A percentile compares a stretch with the other conserved stretches of the same genome.
Conservation (phyloP, 2,797 vertebrate genomes). For the Potorous gilbertii region DNA sequence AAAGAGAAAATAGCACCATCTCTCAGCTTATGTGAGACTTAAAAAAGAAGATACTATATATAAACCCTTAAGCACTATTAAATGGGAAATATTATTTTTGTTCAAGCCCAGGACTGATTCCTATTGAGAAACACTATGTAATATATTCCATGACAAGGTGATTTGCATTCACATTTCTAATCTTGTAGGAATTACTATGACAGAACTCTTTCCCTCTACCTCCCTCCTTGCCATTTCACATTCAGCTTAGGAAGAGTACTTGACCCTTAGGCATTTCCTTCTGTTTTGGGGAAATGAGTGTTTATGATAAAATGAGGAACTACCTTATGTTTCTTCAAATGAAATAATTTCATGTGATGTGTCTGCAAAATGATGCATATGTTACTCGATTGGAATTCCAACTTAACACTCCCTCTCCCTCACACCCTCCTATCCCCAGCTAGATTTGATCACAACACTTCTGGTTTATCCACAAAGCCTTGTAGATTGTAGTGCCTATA, state of each 20-base stretch:
- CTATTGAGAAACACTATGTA: neutral
- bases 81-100: neutral
- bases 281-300: neutral
- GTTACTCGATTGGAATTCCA: neutral
- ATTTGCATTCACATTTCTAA: neutral
- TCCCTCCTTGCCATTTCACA: neutral
- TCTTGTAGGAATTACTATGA: neutral
- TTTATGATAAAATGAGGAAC: neutral
- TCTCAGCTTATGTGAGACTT: neutral
- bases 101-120: neutral
- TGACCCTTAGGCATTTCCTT: neutral
- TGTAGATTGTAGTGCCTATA: neutral
- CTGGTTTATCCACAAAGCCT: neutral
- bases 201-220: neutral
- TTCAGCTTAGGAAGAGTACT: neutral
- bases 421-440: no score
- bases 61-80: neutral
- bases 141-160: neutral
- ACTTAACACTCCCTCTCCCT: neutral
- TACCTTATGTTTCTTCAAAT: neutral
- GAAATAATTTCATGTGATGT: neutral
- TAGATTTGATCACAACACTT: neutral
- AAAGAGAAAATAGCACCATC: neutral
- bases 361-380: neutral
- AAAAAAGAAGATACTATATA: neutral